Percentiles rank a stretch among this genome's conserved stretches.
Evolutionary conservation across 2,888 invertebrate species (phyloP).

Genomic region (Psylliodes chrysocephalus): DNA sequence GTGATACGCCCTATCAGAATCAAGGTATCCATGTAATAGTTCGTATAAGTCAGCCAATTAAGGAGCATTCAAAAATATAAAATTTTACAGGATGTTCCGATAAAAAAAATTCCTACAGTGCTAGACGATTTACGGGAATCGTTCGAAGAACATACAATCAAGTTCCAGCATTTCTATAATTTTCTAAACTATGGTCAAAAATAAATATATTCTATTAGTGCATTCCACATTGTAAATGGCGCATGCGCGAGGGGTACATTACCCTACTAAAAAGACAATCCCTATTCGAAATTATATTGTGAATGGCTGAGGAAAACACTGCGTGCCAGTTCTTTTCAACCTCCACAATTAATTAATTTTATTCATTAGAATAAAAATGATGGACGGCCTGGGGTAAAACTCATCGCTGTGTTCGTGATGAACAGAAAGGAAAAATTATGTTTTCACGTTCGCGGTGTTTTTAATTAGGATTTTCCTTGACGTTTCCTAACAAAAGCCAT

Average conservation of each 20-base stretch:
- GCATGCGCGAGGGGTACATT: conserved; percentile 9
- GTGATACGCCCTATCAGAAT: too few species aligned
- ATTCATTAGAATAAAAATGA: conserved; percentile 36
- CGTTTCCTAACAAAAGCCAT: conserved; percentile 10
- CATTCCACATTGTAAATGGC: neutral
- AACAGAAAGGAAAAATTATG: conserved; percentile 27
- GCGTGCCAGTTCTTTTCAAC: conserved; percentile 30
- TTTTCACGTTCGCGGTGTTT: conserved; percentile 25
- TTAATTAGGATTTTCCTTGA: conserved; percentile 23
- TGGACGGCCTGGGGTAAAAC: conserved; percentile 25
- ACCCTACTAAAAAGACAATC: conserved; percentile 17
- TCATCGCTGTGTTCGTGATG: conserved; percentile 16
- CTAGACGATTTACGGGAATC: too few species aligned
- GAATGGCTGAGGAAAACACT: conserved; percentile 33
- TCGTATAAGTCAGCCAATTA: too few species aligned
- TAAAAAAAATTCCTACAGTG: too few species aligned
- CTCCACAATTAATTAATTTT: conserved; percentile 36
- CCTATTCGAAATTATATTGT: conserved; percentile 41
- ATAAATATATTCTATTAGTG: neutral
- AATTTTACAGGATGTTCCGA: too few species aligned
- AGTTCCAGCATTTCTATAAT: too few species aligned
- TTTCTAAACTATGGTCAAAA: too few species aligned
- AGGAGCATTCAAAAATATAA: too few species aligned
- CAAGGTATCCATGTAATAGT: too few species aligned
- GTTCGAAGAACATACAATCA: too few species aligned